Base-by-base conservation (phyloP, 2,888 invertebrate species). In the Zootermopsis nevadensis region DNA sequence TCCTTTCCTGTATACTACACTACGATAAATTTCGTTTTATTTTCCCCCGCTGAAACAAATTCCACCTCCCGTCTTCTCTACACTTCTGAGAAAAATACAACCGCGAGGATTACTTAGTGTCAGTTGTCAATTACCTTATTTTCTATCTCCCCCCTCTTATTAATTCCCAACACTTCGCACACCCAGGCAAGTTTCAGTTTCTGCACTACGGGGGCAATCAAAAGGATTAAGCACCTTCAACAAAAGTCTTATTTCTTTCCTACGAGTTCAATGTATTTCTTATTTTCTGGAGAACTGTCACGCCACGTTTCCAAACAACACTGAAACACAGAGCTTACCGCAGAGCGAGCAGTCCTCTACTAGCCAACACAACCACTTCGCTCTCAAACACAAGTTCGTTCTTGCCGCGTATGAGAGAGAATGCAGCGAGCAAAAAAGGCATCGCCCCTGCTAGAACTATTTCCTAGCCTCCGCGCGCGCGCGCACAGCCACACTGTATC, bases 401-500 rank as follows among this genome's bases (percentile, higher is more conserved):
- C 60, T 60, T 27, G n/a, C 60, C 60, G 60, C 60, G 60, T 27
- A 15, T 27, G 60, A 60, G n/a, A 4, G 27, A 60, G 60, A 60
- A 60, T n/a, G n/a, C 60, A 60, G 60, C n/a, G 60, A 19, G 27
- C 27, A 60, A 27, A 60, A 27, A 60, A 60, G 60, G 60, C 60
- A 60, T 60, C 60, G 60, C 60, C 60, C 60, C 27, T 60, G n/a
- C 60, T 60, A 27, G 60, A 60, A 60, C 60, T 60, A 60, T 27
- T 27, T 60, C 27, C 60, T 60, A n/a, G 60, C 60, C n/a, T n/a
- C 60, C n/a, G 60, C 60, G 60, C 60, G 60, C 48, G 48, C 60
- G 60, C 60, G n/a, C 60, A 60, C 60, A 55, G 22, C 55, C 12
- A 27, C 60, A 27, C 27, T 60, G 60, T 60, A 60, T 15, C 60